A percentile compares a stretch with the other conserved stretches of the same genome.
Evolutionary conservation across 1,140 invertebrate genomes (phyloP).

Genomic region (Anoplophora glabripennis): DNA sequence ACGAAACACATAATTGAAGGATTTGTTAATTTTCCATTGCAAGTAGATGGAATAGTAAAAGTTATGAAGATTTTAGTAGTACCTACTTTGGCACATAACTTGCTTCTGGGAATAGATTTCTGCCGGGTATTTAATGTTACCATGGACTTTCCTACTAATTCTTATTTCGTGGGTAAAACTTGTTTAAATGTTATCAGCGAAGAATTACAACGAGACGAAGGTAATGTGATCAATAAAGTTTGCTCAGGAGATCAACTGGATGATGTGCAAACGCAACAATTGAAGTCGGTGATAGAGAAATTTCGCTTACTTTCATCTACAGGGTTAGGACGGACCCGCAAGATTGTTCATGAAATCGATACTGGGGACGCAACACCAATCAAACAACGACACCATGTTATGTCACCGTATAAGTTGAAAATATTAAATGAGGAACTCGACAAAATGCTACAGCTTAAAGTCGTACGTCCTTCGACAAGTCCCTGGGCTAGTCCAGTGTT

Average conservation of each 20-base stretch:
- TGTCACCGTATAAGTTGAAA: constrained; percentile 26
- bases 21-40: background rate
- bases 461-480: constrained; percentile 21
- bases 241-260: background rate
- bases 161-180: background rate
- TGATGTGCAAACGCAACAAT: background rate
- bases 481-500: constrained; percentile 25
- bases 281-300: background rate
- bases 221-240: constrained; percentile 1
- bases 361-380: constrained; percentile 21
- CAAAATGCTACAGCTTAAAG: constrained; percentile 20
- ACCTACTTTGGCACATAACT: background rate
- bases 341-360: constrained; percentile 26
- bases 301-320: background rate
- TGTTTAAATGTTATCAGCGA: background rate
- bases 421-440: constrained; percentile 25
- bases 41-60: background rate
- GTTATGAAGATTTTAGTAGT: background rate
- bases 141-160: background rate
- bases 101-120: constrained; percentile 2
- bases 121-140: background rate
- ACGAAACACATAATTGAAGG: background rate
- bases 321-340: constrained; percentile 3
- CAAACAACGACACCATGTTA: constrained; percentile 15
- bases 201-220: constrained; percentile 1